Conservation (phyloP, 2,888 invertebrate genomes). For the Philereme vetulata region DNA sequence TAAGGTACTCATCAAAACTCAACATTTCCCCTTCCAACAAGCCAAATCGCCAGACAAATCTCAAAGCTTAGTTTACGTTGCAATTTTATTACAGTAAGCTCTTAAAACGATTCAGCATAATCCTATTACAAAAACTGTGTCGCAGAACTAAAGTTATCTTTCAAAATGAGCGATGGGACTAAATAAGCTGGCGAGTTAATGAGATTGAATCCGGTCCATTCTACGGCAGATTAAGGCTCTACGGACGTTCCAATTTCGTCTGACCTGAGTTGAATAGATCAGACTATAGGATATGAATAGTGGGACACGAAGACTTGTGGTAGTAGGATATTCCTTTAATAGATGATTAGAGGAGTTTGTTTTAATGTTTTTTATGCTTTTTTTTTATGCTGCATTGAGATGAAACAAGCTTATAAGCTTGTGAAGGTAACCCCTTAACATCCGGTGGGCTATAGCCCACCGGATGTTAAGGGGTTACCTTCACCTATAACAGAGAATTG, state of each 20-base stretch:
- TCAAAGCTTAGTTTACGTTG: conserved; percentile 9
- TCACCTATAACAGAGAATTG: no score
- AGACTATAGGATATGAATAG: conserved; percentile 12
- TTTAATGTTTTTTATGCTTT: no score
- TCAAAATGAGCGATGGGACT: conserved; percentile 45
- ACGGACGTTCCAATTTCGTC: conserved; percentile 15
- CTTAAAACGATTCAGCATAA: conserved; percentile 24
- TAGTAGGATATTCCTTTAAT: no score
- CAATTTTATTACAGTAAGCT: conserved; percentile 23
- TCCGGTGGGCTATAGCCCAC: no score
- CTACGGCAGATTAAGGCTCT: conserved; percentile 39
- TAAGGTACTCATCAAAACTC: no score
- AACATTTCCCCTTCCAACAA: neutral
- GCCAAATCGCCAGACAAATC: neutral
- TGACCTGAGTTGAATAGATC: conserved; percentile 23
- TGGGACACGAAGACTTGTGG: neutral
- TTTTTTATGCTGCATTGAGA: no score
- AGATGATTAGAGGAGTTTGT: no score
- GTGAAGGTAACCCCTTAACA: no score
- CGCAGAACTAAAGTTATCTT: conserved; percentile 37
- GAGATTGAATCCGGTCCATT: conserved; percentile 58
- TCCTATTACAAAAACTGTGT: conserved; percentile 39
- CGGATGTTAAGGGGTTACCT: no score
- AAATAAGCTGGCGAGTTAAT: conserved; percentile 56
- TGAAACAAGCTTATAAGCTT: no score